Base-by-base conservation (phyloP, 2,797 vertebrate genomes). In the Sphaeramia orbicularis region DNA sequence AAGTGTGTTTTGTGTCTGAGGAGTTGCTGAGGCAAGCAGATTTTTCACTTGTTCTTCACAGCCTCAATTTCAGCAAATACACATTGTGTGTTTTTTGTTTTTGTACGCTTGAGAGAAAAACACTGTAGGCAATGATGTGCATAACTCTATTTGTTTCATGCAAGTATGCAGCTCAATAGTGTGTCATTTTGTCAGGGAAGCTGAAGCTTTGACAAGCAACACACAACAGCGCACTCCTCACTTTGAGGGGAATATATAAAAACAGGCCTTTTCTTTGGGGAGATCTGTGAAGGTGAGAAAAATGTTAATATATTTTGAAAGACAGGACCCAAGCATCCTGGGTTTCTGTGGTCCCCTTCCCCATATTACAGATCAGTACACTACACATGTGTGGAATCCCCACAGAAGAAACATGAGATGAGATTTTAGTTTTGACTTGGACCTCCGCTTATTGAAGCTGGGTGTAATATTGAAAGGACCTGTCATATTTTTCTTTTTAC, bases 11-110 rank as follows among this genome's bases (percentile, higher is more conserved):
- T 72, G 59, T 76, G 43, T 74, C 16, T 3, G 32, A 59, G 59
- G 74, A 73, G 54, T 52, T 84, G 87, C 81, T 83, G 86, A 87
- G 70, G 50, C 74, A 65, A 36, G 74, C 74, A 10, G 30, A 27
- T 80, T 65, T 59, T 13, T 6, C 10, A 21, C 67, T 77, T 71
- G 44, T 81, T 75, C 51, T 44, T 19, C 18, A 7, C 36, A 3
- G 11, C 24, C 50, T 71, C 50, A 41, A 4, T 76, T 80, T 76
- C 40, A 48, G 43, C 66, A 60, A 76, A 69, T 54, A 41, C 57
- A 55, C 50, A 36, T 5, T 71, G 69, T 30, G 47, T 8, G 47
- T 49, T 27, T 13, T 74, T 74, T 77, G 56, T 61, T 69, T 78
- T 51, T n/a, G 47, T 49, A 27, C 71, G 72, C 51, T 41, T 37